Evolutionary conservation across 2,113 vertebrate genomes (phyloP), one percentile per base, ranked within the genome.

Genomic region (Cnemophilus loriae): DNA sequence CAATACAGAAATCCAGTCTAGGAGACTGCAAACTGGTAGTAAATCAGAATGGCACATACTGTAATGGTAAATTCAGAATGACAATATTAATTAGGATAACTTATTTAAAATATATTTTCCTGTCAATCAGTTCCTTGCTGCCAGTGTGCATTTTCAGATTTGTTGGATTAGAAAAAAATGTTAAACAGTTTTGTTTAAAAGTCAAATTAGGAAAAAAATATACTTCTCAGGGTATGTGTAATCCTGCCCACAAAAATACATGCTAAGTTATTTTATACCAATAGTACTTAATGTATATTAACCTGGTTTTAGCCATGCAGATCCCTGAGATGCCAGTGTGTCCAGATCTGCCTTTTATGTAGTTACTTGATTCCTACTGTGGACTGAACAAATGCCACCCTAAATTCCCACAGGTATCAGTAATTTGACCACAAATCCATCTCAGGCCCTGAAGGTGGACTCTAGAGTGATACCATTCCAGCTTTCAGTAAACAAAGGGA

Each of bases 61-160:
- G 6, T 61, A 89, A 85, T 64, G 30, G 21, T 50, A 85, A 88
- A 92, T 93, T 91, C 59, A 50, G 67, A 57, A 76, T 90, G 91
- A 33, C 91, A 91, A 42, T 91, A 79, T 91, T 85, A 85, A 91
- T 96, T 94, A 91, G 33, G 37, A 76, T 83, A 79, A 57, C 22
- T 32, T 44, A 79, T 65, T 95, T 84, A 35, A 85, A 85, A 77
- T 57, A 15, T 27, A 35, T 91, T 82, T 89, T 61, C 46, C 37
- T 87, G 10, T 91, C 81, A 65, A 2, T 94, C 84, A 65, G 3
- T 49, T 73, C 32, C 30, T 73, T 93, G 10, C n/a, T 69, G 26
- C 7, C 24, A 61, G 7, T 37, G 19, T 50, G 28, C 8, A 21
- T 69, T 94, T 87, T 83, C n/a, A 87, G 44, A 47, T 82, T 76